Evolutionary conservation across 2,888 invertebrate species (phyloP).

Genomic region (Cylindroiulus punctatus): DNA sequence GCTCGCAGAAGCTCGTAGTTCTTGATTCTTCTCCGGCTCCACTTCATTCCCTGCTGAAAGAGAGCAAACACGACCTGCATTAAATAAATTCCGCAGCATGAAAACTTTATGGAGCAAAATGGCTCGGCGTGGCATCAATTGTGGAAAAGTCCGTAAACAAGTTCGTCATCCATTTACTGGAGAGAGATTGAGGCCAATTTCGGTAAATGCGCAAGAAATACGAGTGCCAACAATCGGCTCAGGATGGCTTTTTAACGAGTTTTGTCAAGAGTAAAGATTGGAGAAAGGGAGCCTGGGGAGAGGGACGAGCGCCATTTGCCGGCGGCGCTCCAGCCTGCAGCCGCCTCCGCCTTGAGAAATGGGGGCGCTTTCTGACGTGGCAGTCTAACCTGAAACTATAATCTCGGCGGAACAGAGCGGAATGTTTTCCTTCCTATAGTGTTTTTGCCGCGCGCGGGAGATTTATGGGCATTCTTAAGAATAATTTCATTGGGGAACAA

Average conservation of each 20-base stretch:
- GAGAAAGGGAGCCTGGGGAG: not conserved
- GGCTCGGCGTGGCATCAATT: not conserved
- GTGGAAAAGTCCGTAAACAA: conserved; percentile 32
- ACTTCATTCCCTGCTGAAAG: not conserved
- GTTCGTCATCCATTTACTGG: conserved; percentile 14
- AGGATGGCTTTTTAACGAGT: conserved; percentile 27
- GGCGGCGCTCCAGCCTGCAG: not conserved
- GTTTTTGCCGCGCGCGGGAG: not conserved
- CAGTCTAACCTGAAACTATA: not conserved
- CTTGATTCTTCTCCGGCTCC: not conserved
- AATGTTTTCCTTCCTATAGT: not conserved
- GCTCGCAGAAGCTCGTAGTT: not conserved
- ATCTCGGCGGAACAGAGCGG: not conserved
- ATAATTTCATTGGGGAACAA: conserved; percentile 15
- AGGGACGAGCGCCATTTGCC: not conserved
- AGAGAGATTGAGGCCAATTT: conserved; percentile 19
- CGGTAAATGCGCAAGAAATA: not conserved
- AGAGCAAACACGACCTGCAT: not conserved
- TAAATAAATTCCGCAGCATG: conserved; percentile 21
- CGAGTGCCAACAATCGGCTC: conserved; percentile 24
- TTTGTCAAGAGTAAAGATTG: conserved; percentile 26
- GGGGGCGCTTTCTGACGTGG: not conserved
- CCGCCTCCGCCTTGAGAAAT: not conserved
- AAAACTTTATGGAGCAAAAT: conserved; percentile 6
- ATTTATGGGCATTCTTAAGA: conserved; percentile 19